Evolutionary conservation across 2,113 vertebrate species (phyloP).

Genomic region (Solea solea): DNA sequence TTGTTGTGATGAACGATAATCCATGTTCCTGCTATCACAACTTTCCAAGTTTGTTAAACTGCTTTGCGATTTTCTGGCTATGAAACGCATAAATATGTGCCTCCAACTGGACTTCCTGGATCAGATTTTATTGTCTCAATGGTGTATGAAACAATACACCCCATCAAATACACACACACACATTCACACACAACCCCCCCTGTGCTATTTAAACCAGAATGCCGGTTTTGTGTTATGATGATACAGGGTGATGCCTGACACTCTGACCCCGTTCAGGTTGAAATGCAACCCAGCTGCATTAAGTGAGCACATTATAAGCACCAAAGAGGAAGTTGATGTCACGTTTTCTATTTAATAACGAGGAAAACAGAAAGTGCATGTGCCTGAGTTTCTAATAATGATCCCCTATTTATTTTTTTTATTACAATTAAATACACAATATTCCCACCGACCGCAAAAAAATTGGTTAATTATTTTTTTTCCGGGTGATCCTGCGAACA

Average conservation of each 20-base stretch:
- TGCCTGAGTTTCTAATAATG: too few species aligned
- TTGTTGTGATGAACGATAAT: background rate
- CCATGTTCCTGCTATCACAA: background rate
- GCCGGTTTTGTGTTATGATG: conserved; percentile 16
- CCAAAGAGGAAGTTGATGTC: background rate
- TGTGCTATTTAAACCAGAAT: conserved; percentile 4
- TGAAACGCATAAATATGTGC: background rate
- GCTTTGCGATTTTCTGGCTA: background rate
- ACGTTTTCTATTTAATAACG: background rate
- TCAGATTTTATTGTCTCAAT: conserved; percentile 8
- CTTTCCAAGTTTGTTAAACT: background rate
- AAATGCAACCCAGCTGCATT: conserved; percentile 25
- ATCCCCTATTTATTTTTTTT: too few species aligned
- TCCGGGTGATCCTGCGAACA: too few species aligned
- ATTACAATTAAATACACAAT: too few species aligned
- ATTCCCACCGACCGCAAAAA: too few species aligned
- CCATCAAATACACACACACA: background rate
- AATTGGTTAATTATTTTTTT: too few species aligned
- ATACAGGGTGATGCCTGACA: conserved; percentile 1
- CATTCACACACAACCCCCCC: background rate
- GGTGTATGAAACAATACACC: conserved; percentile 9
- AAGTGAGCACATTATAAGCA: conserved; percentile 7
- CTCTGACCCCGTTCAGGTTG: background rate
- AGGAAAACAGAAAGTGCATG: background rate
- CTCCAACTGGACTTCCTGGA: conserved; percentile 2